Conservation (phyloP, 2,113 vertebrate genomes). For the Neodontobutis hainanensis region DNA sequence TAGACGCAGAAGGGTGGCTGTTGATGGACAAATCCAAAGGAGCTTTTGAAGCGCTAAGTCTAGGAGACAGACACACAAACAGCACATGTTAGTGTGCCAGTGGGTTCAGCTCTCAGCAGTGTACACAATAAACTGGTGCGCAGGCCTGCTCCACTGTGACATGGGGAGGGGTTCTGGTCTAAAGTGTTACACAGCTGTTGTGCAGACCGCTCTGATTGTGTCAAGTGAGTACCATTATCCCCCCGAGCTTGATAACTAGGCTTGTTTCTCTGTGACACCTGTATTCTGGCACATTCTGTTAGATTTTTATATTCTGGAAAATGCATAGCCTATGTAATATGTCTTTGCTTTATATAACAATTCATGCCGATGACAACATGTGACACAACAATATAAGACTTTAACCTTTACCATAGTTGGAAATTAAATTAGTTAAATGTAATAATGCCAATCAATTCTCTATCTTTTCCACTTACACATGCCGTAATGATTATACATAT, state of each 20-base stretch:
- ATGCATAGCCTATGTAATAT: not conserved
- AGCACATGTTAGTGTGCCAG: constrained; percentile 60
- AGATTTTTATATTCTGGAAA: not conserved
- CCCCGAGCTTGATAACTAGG: not conserved
- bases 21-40: constrained; percentile 1
- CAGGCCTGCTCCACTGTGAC: constrained; percentile 4
- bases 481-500: too few species aligned
- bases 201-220: not conserved
- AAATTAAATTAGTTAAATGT: too few species aligned
- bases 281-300: not conserved
- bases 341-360: not conserved
- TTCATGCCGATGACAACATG: not conserved
- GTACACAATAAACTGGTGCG: constrained; percentile 73
- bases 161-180: not conserved
- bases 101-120: constrained; percentile 31
- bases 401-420: too few species aligned
- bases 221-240: constrained; percentile 7
- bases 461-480: too few species aligned
- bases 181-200: constrained; percentile 33
- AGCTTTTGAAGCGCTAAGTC: constrained; percentile 67
- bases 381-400: too few species aligned
- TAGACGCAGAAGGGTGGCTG: constrained; percentile 11
- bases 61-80: constrained; percentile 17
- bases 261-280: not conserved
- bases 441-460: too few species aligned